Conservation (phyloP, 2,113 vertebrate species). For the Trichechus manatus region DNA sequence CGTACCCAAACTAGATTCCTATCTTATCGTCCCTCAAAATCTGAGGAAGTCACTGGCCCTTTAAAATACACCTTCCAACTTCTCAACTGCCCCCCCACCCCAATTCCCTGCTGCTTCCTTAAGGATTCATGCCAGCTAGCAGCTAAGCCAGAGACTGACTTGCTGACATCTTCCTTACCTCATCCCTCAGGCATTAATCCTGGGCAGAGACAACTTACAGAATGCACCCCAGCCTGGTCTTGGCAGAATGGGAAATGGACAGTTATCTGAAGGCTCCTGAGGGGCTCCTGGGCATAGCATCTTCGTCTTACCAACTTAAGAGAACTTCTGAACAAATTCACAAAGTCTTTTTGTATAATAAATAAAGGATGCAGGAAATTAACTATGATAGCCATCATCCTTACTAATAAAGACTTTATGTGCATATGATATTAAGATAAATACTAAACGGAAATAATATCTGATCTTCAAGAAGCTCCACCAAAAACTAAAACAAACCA, state of each 20-base stretch:
- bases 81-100: neutral
- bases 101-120: neutral
- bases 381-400: neutral
- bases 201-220: neutral
- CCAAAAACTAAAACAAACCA: neutral
- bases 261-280: neutral
- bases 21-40: constrained; percentile 33
- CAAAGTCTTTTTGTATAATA: neutral
- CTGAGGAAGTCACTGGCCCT: neutral
- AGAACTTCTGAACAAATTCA: neutral
- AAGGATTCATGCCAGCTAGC: neutral
- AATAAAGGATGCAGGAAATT: neutral
- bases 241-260: constrained; percentile 8
- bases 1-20: neutral
- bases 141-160: neutral
- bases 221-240: neutral
- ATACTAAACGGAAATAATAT: neutral
- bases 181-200: neutral
- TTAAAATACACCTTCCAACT: neutral
- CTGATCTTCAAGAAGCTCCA: neutral
- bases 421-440: neutral
- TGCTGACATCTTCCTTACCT: constrained; percentile 6
- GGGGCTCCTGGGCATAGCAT: neutral
- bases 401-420: neutral
- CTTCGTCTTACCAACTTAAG: constrained; percentile 30